Evolutionary conservation across 2,888 invertebrate species (phyloP), one percentile per base, ranked within the genome.

Genomic region (Agonopterix alstromeriana): DNA sequence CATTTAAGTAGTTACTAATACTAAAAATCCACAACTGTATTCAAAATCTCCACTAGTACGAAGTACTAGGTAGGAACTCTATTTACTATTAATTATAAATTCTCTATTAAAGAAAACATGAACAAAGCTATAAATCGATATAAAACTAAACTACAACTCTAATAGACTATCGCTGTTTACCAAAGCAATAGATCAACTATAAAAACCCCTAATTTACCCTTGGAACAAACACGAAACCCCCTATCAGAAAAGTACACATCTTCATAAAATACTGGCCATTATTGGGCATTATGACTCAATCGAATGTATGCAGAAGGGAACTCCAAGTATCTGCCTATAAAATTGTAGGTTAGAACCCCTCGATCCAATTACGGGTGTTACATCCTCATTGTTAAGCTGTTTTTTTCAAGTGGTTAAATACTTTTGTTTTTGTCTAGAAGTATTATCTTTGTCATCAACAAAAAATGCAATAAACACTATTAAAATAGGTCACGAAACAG

Each of bases 231-330:
- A 77, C 54, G 54, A 60, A 67, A 65, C 77, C 79, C 78, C 67
- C 70, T 66, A 73, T 73, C 72, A 67, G 63, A 59, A 67, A 77
- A 61, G 77, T 63, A 79, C 71, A 82, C 77, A 76, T 77, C 77
- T 77, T 80, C 68, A 65, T 71, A 64, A 73, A 75, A 65, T 60
- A 70, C 60, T 58, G 63, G 61, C 69, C 67, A 72, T 76, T 77
- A 77, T 69, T 66, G 65, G 57, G 67, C 64, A 70, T 82, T 81
- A 87, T 85, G 83, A 79, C 86, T 87, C 83, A 82, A 87, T 87
- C 73, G 78, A 76, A 69, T 63, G 66, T 60, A 63, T 61, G 61
- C 61, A 66, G 67, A 66, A 71, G 68, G 73, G 70, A 72, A 70
- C 67, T 67, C 71, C 57, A 68, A 82, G 77, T 80, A 78, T 81